Evolutionary conservation across 2,113 vertebrate genomes (phyloP), one percentile per base, ranked within the genome.

Genomic region (Pseudorhombus dupliciocellatus): DNA sequence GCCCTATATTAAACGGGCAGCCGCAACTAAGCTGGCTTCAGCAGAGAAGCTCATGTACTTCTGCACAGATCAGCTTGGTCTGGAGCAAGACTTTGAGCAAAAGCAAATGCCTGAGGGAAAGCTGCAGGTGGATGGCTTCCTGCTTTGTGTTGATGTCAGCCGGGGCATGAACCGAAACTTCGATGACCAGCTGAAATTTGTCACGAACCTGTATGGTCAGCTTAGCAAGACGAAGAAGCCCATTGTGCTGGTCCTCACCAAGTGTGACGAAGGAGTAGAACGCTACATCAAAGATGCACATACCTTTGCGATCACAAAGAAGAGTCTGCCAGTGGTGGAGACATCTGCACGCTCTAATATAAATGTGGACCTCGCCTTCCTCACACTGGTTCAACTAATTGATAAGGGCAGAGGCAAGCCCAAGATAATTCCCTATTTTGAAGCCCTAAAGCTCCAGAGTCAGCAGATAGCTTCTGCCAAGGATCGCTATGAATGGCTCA

Each of bases 21-120:
- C 98, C 0, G 95, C 93, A 0, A 98, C 96, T 84, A 99, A 99
- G 80, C 84, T 99, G 64, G 96, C 97, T 0, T 99, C 98, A 4
- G 98, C 98, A 0, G 98, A 99, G 85, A 99, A 99, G 80, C 96
- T 99, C 66, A 99, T 99, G 98, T 99, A 99, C 84, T 98, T 99
- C 88, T 99, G 98, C 90, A 99, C 97, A 24, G 98, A 99, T 87
- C 98, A 99, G 89, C 83, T 99, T 24, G 98, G 98, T 1, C 81
- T 99, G 88, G 98, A 99, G 77, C 98, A 99, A 91, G 98, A 99
- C 93, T 99, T 99, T 80, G 97, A 99, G 85, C 98, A 99, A 86
- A 99, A 99, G 69, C 98, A 99, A 90, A 99, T 99, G 98, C 97
- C 98, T 0, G 98, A 99, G 9, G 98, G 98, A 5, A 99, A 99